Conservation (phyloP, 2,888 invertebrate species). For the Synergus itoensis region DNA sequence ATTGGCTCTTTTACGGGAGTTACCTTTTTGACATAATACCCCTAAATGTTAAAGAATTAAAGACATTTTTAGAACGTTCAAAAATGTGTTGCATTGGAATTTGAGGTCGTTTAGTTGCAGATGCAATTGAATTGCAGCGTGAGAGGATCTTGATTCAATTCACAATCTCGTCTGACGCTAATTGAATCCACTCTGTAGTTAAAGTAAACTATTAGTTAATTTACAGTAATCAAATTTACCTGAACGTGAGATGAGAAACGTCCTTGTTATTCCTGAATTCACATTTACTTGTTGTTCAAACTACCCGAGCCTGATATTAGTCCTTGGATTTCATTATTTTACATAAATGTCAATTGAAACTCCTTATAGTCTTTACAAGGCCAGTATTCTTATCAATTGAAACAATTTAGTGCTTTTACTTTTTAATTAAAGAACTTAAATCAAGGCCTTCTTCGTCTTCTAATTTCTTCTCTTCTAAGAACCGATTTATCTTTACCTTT, state of each 20-base stretch:
- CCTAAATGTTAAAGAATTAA: no score
- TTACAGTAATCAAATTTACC: background rate
- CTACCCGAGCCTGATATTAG: background rate
- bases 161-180: background rate
- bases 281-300: background rate
- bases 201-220: constrained; percentile 3
- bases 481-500: no score
- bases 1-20: no score
- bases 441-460: no score
- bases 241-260: background rate
- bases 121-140: background rate
- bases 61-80: no score
- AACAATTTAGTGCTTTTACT: no score
- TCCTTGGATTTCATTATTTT: background rate
- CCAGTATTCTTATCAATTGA: no score
- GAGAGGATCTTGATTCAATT: constrained; percentile 5
- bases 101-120: background rate
- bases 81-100: background rate
- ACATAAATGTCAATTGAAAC: no score
- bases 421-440: no score
- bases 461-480: no score
- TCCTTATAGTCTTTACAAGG: no score
- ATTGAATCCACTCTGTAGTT: background rate
- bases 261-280: constrained; percentile 3
- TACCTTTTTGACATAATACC: no score